Base-by-base conservation (phyloP, 30 jellyfish, hydroid and myxozoan genomes). In the Hydra vulgaris region DNA sequence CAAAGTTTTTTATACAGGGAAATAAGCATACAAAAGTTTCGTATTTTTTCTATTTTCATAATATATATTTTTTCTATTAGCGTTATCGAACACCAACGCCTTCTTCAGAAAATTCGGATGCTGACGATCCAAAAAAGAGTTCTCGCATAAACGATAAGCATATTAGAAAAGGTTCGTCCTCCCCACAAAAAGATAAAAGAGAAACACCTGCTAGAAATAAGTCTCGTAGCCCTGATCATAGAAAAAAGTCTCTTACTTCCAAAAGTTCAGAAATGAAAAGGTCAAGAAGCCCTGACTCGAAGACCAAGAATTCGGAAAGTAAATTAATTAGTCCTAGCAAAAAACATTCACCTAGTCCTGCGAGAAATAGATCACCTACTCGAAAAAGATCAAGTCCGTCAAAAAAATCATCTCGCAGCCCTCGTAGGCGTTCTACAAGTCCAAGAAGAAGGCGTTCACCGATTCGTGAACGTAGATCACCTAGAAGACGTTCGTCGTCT, bases 51-150 rank as follows among this genome's bases (percentile, higher is more conserved):
- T 20, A 5, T 21, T 54, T 20, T 26, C 15, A 73, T 15, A 21
- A 40, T 8, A 8, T 21, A 12, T 74, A 23, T 19, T 75, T 25
- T 0, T 16, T 53, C 26, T 75, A 1, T 17, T 26, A 75, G 83
- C 83, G 83, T 23, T 75, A 75, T 25, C 83, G 83, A 25, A 75
- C 83, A 17, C 83, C 83, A 17, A 23, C 83, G 1, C 83, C 83
- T 70, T 67, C 53, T 25, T 70, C 76, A 25, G 76, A 70, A 17
- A 8, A 70, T 70, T 22, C 25, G 17, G 76, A 70, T 22, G 25
- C 12, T 0, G 76, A 70, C 12, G 61, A 40, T 40, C 61, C 5
- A 5, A 40, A 40, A 5, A 40, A 40, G 12, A 12, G 12, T 40
- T 40, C 12, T 40, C 61, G 61, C 12, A 40, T 12, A 40, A 40